Conservation (phyloP, 2,797 vertebrate species). For the Decapterus maruadsi region DNA sequence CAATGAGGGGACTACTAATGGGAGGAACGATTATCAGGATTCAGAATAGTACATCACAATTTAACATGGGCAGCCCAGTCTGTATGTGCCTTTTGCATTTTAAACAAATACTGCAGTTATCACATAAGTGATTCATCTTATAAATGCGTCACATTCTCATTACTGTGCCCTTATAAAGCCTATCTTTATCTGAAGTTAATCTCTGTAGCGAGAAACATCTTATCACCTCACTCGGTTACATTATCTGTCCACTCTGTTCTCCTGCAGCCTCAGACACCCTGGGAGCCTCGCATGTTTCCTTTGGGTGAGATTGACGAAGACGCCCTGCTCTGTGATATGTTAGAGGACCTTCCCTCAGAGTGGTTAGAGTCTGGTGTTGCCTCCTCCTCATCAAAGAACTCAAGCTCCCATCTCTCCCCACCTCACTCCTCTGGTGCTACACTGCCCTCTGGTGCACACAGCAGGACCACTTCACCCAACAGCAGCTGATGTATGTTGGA, state of each 20-base stretch:
- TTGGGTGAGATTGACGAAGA: constrained; percentile 52
- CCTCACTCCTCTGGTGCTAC: constrained; percentile 33
- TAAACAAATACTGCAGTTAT: neutral
- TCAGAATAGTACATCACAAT: constrained; percentile 16
- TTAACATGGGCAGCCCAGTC: too few species aligned
- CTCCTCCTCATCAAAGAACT: constrained; percentile 37
- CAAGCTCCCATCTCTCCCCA: constrained; percentile 27
- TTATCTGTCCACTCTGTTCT: constrained; percentile 17
- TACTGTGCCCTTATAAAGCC: neutral
- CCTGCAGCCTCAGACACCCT: constrained; percentile 59
- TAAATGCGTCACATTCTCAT: constrained; percentile 5
- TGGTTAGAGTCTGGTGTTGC: constrained; percentile 10
- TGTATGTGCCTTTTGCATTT: neutral
- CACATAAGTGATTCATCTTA: neutral
- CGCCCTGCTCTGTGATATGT: constrained; percentile 35
- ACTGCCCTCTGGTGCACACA: constrained; percentile 67
- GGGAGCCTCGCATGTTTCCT: constrained; percentile 71
- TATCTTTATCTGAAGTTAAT: neutral
- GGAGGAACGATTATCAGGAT: neutral
- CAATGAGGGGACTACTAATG: neutral
- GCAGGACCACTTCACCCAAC: constrained; percentile 3
- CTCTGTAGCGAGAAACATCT: neutral
- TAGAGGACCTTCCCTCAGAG: neutral
- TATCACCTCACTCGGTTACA: neutral
- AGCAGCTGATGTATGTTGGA: constrained; percentile 35